Evolutionary conservation across 1,140 invertebrate species (phyloP), one percentile per base, ranked within the genome.

Genomic region (Triops cancriformis): DNA sequence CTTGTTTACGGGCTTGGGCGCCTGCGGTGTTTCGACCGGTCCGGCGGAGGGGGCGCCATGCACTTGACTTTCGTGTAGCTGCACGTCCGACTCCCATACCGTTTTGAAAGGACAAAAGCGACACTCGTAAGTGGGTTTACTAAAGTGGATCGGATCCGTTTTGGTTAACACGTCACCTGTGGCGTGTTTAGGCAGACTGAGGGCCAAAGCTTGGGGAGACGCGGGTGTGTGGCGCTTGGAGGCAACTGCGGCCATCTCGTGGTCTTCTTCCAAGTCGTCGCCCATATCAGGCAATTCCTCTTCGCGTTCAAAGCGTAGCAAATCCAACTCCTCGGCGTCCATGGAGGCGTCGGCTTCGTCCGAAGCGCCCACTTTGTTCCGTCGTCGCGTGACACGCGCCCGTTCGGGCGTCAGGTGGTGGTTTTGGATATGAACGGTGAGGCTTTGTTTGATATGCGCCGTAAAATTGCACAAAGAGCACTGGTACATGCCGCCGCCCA

Each of bases 401-500:
- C 82, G 80, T 73, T 82, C 89, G 1, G 91, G 89, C 73, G 92
- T 91, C 81, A 94, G 88, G 78, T 86, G 85, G 78, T 86, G 85
- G 74, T 85, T 84, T 72, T 94, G 92, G 82, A 96, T 91, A 84
- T 98, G 95, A 27, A 96, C 92, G 1, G 94, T 96, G 77, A 97
- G 86, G 83, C 93, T 95, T 82, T 96, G 94, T 82, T 95, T 94
- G 81, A 95, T 96, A 82, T 95, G 93, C 14, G 94, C 93, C 0
- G 94, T 93, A 84, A 97, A 98, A 83, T 93, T 94, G 84, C 96
- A 98, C 79, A 92, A 89, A 23, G 90, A 89, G 85, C 96, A 98
- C 81, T 91, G 90, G 85, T 92, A 94, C 76, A 89, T 89, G 18
- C 93, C 94, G 26, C 87, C 89, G 0, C 92, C 92, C 72, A 89